Percentiles rank a stretch among this genome's conserved stretches.
phyloP scores from a whole-genome alignment of 2,797 vertebrate genomes.

The Echiichthys vipera region DNA sequence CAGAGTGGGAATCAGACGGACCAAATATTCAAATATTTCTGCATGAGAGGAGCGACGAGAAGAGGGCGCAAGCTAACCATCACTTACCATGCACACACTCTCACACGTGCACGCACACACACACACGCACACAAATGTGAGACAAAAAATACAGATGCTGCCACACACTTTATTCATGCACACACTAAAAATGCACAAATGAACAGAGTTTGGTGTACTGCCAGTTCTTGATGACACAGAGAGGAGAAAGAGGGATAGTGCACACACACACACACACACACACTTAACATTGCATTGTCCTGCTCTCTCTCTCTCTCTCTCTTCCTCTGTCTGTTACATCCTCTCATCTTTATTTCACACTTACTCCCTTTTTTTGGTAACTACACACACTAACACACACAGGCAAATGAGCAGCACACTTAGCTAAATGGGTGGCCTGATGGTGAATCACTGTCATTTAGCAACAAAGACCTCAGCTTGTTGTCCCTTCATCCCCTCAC shows the following conservation, averaged over 20 bases:
- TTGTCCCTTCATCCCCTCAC: conserved; percentile 61
- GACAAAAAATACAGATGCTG: conserved; percentile 37
- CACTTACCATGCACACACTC: conserved; percentile 7
- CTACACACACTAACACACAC: conserved; percentile 36
- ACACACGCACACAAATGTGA: background rate
- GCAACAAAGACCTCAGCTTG: conserved; percentile 78
- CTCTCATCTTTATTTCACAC: conserved; percentile 54
- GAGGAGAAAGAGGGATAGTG: background rate
- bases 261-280: conserved; percentile 34
- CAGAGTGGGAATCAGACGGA: conserved; percentile 46
- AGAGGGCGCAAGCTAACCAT: conserved; percentile 61
- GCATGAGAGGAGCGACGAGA: conserved; percentile 54
- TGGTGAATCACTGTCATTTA: conserved; percentile 80
- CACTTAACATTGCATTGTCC: conserved; percentile 40
- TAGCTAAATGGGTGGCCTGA: conserved; percentile 73
- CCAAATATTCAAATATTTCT: conserved; percentile 36
- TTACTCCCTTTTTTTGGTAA: conserved; percentile 21
- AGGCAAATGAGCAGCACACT: conserved; percentile 63
- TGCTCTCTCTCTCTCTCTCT: conserved; percentile 29
- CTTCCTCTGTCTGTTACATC: conserved; percentile 44
- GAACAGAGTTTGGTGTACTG: conserved; percentile 45
- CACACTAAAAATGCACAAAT: conserved; percentile 12
- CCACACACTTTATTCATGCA: conserved; percentile 19
- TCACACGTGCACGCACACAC: conserved; percentile 13
- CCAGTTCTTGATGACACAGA: conserved; percentile 55